These are phyloP conservation scores for Aleiodes alternator DNA, from an alignment of 2,888 invertebrate genomes.

Conservation along the genomic window DNA sequence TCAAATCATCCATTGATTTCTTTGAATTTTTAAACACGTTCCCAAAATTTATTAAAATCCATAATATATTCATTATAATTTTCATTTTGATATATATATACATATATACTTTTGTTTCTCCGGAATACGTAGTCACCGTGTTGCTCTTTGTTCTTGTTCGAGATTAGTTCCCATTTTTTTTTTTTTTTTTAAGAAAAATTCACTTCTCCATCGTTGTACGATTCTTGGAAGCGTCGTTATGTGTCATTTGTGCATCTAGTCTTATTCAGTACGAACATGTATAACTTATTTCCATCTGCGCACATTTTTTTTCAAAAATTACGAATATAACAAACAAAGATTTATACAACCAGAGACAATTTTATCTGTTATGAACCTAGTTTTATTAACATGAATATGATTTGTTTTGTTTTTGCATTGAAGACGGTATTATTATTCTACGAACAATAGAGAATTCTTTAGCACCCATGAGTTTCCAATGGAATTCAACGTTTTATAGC, in stretches of 20 bases:
- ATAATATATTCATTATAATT: background rate
- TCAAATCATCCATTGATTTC: conserved; percentile 52
- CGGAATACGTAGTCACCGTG: conserved; percentile 26
- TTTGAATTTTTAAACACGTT: conserved; percentile 2
- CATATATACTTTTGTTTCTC: conserved; percentile 30
- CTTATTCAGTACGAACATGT: conserved; percentile 67
- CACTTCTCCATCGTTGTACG: conserved; percentile 32
- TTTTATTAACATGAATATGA: conserved; percentile 11
- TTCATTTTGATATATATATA: background rate
- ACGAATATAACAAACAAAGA: background rate
- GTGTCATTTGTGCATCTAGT: conserved; percentile 70
- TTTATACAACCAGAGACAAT: conserved; percentile 15
- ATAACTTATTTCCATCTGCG: conserved; percentile 55
- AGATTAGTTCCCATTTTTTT: conserved; percentile 16
- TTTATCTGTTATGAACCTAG: conserved; percentile 16
- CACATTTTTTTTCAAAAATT: background rate
- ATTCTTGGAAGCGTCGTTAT: conserved; percentile 52
- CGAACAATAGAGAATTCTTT: conserved; percentile 2
- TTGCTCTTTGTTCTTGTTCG: conserved; percentile 34
- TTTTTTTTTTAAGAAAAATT: conserved; percentile 15
- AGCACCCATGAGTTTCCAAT: background rate
- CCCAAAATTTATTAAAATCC: background rate
- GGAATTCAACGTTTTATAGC: conserved; percentile 1
- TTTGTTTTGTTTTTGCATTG: conserved; percentile 16
- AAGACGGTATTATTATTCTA: background rate